These are phyloP conservation scores for Melinopterus prodromus DNA, from an alignment of 2,888 invertebrate species.

Conservation along the genomic window DNA sequence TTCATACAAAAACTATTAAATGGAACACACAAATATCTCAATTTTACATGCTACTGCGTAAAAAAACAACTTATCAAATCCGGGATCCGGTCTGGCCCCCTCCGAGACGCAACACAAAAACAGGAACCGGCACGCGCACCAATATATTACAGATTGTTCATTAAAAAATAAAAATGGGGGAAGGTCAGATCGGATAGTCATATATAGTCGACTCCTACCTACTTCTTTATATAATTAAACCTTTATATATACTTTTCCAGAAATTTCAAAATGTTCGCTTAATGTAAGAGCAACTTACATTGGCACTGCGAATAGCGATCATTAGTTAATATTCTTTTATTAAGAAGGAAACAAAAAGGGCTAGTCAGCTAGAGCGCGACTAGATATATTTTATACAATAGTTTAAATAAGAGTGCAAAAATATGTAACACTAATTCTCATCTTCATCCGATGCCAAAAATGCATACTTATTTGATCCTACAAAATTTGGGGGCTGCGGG, in stretches of 20 bases:
- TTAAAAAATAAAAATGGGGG: slow-evolving; percentile 30
- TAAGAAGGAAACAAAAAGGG: slow-evolving; percentile 34
- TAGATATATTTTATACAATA: slow-evolving; percentile 39
- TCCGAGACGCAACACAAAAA: slow-evolving; percentile 15
- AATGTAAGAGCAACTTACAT: slow-evolving; percentile 47
- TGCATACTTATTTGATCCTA: slow-evolving; percentile 80
- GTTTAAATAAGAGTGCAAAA: slow-evolving; percentile 38
- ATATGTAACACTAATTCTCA: slow-evolving; percentile 42
- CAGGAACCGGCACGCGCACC: slow-evolving; percentile 14
- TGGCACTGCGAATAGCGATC: slow-evolving; percentile 48
- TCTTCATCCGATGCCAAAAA: slow-evolving; percentile 69
- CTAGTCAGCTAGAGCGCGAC: slow-evolving; percentile 42
- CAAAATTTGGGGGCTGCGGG: slow-evolving; percentile 78
- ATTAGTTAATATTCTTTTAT: slow-evolving; percentile 31
- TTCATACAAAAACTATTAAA: slow-evolving; percentile 38
- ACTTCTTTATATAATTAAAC: neutral
- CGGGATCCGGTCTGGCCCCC: slow-evolving; percentile 24
- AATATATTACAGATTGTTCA: slow-evolving; percentile 21
- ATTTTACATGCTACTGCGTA: slow-evolving; percentile 35
- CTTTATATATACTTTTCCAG: slow-evolving; percentile 16
- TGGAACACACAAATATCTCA: slow-evolving; percentile 34
- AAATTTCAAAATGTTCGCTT: slow-evolving; percentile 37
- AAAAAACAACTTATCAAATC: slow-evolving; percentile 34
- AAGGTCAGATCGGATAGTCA: slow-evolving; percentile 18
- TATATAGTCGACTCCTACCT: neutral